Base-by-base conservation (phyloP, 2,888 invertebrate species). In the Cacoxenus indagator region DNA sequence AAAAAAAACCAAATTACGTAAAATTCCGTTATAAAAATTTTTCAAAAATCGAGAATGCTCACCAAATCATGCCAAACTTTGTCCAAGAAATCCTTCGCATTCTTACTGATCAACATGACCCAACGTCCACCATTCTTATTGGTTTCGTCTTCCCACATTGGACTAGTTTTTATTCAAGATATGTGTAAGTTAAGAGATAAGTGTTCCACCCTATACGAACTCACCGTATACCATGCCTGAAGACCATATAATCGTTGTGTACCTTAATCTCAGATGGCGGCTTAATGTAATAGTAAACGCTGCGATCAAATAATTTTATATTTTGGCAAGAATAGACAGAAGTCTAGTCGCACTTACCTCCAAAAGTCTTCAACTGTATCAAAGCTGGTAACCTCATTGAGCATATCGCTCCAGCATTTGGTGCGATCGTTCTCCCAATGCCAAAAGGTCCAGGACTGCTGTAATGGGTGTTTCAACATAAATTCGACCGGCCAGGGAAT, bases 291-390 rank as follows among this genome's bases (percentile, higher is more conserved):
- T 95, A 95, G 88, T 94, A 95, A 64, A 96, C 89, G 83, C 95
- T 95, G 85, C 67, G 88, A 88, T n/a, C n/a, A n/a, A n/a, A n/a
- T n/a, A n/a, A n/a, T n/a, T n/a, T n/a, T n/a, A n/a, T n/a, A n/a
- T 37, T 43, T 22, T 4, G 22, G 1, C 22, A 17, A 17, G 51
- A 17, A 19, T 5, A 17, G 9, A 48, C 17, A 2, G n/a, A 4
- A 17, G 27, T 24, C 26, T 6, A 67, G 9, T 61, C n/a, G n/a
- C n/a, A 19, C 54, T 9, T 5, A 81, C 78, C 82, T 79, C 97
- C 98, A 99, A 88, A 99, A 99, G 89, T 98, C 98, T 91, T 99
- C 98, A 9, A 97, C 97, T 9, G 97, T 97, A 84, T 95, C 93
- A 88, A 99, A 97, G 73, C 95, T 94, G 65, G 96, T 95, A 67